Evolutionary conservation across 1,140 invertebrate genomes (phyloP).

Genomic region (Heliconius nattereri): DNA sequence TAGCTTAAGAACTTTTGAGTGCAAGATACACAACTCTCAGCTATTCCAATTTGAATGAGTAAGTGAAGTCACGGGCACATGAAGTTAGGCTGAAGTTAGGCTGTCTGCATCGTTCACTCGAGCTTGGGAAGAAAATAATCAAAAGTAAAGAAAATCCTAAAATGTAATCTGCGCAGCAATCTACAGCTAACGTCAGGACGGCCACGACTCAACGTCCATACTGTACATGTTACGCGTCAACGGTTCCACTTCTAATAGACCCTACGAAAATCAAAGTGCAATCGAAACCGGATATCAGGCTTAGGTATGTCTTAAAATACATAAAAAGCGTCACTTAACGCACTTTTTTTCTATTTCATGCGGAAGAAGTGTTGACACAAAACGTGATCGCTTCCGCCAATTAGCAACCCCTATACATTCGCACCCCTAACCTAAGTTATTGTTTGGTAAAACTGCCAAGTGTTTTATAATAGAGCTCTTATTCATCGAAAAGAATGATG

Average conservation of each 20-base stretch:
- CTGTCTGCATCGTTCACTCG: too few relatives aligned
- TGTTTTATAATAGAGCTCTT: neutral
- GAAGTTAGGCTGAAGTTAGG: too few relatives aligned
- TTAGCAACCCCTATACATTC: constrained; percentile 25
- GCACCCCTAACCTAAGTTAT: neutral
- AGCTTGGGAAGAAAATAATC: too few relatives aligned
- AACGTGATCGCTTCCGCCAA: constrained; percentile 43
- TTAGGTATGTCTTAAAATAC: neutral
- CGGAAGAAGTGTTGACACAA: constrained; percentile 46
- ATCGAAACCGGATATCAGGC: neutral
- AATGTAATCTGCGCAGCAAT: too few relatives aligned
- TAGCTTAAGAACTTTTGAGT: too few relatives aligned
- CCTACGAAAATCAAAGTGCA: neutral
- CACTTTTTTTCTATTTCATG: constrained; percentile 20
- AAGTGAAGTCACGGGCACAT: too few relatives aligned
- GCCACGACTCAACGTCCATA: too few relatives aligned
- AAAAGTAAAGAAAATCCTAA: too few relatives aligned
- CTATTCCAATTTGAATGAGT: too few relatives aligned
- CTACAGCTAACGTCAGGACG: too few relatives aligned
- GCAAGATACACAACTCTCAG: too few relatives aligned
- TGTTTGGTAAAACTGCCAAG: neutral
- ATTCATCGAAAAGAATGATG: neutral
- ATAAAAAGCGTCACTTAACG: constrained; percentile 1
- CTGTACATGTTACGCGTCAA: neutral
- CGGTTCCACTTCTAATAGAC: neutral